These are phyloP conservation scores for Casuarius casuarius DNA, from an alignment of 2,113 vertebrate genomes.

Conservation along the genomic window DNA sequence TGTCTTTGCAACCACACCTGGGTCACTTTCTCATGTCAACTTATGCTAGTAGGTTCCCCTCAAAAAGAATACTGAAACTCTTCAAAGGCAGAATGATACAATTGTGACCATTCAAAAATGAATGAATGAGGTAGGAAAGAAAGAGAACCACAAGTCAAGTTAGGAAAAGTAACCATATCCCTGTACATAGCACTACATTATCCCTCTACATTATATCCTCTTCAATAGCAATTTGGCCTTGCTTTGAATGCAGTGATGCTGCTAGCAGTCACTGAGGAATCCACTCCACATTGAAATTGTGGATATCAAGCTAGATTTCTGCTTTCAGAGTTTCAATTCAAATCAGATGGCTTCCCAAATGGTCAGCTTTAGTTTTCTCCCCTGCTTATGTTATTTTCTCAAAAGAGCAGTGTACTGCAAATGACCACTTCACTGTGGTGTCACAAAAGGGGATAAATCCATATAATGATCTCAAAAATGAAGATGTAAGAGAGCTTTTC, in stretches of 20 bases:
- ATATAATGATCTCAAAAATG: not conserved
- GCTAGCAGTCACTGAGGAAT: not conserved
- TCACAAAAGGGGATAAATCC: not conserved
- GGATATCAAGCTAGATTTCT: not conserved
- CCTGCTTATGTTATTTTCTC: not conserved
- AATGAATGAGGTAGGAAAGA: not conserved
- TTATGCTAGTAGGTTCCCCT: not conserved
- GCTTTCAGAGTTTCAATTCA: not conserved
- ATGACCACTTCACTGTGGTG: not conserved
- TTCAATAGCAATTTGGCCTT: not conserved
- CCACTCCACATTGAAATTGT: not conserved
- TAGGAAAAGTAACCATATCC: not conserved
- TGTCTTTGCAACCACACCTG: not conserved
- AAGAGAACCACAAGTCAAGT: not conserved
- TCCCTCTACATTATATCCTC: not conserved
- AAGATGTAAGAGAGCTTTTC: not conserved
- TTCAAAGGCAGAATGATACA: not conserved
- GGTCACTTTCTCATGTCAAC: not conserved
- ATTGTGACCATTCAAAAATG: not conserved
- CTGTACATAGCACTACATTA: not conserved
- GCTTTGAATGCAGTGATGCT: not conserved
- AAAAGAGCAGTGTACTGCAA: not conserved
- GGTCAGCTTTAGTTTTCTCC: not conserved
- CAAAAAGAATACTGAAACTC: not conserved
- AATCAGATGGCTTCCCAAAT: not conserved